These are phyloP conservation scores for Megalops atlanticus DNA, from an alignment of 2,113 vertebrate genomes.

Conservation along the genomic window DNA sequence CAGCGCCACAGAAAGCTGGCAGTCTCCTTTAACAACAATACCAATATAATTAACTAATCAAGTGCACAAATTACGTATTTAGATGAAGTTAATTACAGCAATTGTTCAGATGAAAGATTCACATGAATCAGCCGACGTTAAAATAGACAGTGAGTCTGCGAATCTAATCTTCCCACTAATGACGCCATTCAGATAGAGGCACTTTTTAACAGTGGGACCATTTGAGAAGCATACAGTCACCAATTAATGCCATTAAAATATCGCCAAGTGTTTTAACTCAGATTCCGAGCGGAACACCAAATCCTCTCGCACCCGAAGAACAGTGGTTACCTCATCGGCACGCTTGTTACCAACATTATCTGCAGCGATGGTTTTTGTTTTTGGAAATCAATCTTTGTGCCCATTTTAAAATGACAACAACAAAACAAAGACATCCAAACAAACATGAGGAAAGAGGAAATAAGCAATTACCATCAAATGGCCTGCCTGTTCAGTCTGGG, in stretches of 20 bases:
- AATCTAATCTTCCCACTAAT: constrained; percentile 62
- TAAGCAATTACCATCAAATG: too few relatives aligned
- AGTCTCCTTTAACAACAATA: constrained; percentile 52
- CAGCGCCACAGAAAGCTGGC: constrained; percentile 53
- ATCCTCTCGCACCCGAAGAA: too few relatives aligned
- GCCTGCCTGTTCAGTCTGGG: too few relatives aligned
- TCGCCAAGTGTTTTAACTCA: constrained; percentile 8
- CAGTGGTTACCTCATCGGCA: too few relatives aligned
- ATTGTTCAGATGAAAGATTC: constrained; percentile 61
- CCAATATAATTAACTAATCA: constrained; percentile 66
- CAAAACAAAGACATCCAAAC: too few relatives aligned
- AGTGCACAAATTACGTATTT: constrained; percentile 63
- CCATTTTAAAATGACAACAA: too few relatives aligned
- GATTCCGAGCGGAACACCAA: background rate
- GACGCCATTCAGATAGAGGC: constrained; percentile 53
- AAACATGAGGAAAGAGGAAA: too few relatives aligned
- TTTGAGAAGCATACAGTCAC: constrained; percentile 60
- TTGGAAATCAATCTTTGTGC: too few relatives aligned
- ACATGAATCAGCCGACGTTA: constrained; percentile 63
- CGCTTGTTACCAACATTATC: too few relatives aligned
- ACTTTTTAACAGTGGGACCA: constrained; percentile 55
- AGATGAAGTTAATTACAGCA: constrained; percentile 65
- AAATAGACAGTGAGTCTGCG: constrained; percentile 55
- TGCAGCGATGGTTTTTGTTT: too few relatives aligned
- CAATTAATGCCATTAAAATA: constrained; percentile 55